These are phyloP conservation scores for Ameiurus melas DNA, from an alignment of 2,113 vertebrate species.

Conservation along the genomic window DNA sequence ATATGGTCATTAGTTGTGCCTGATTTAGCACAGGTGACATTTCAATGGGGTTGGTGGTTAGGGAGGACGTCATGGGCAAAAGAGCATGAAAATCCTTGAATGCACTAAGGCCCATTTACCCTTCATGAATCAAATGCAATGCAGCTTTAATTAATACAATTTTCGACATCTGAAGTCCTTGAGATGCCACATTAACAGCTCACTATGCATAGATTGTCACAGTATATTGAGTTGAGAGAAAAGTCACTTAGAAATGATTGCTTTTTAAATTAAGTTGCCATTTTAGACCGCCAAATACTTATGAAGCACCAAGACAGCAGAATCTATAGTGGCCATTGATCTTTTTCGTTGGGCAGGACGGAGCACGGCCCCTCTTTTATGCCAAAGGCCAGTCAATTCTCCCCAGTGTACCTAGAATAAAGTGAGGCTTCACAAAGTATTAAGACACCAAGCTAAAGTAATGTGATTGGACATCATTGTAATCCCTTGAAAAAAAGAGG, in stretches of 20 bases:
- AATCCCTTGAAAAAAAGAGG: conserved; percentile 75
- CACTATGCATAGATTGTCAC: conserved; percentile 72
- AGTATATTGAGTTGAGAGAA: conserved; percentile 69
- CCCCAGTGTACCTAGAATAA: conserved; percentile 74
- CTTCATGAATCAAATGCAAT: conserved; percentile 63
- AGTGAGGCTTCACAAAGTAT: conserved; percentile 73
- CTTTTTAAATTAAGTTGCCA: conserved; percentile 80
- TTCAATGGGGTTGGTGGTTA: conserved; percentile 34
- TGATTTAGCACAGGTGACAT: conserved; percentile 45
- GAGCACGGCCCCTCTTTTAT: conserved; percentile 65
- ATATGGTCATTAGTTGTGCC: conserved; percentile 24
- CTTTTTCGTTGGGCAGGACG: conserved; percentile 66
- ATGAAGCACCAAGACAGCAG: conserved; percentile 76
- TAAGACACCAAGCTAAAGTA: conserved; percentile 71
- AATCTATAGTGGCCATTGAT: conserved; percentile 76
- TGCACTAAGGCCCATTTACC: conserved; percentile 19
- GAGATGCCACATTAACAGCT: conserved; percentile 71
- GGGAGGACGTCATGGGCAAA: conserved; percentile 6
- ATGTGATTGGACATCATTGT: conserved; percentile 75
- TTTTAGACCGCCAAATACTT: conserved; percentile 80
- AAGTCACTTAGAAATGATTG: conserved; percentile 80
- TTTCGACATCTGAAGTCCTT: conserved; percentile 67
- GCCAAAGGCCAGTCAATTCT: conserved; percentile 70
- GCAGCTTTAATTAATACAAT: conserved; percentile 73
- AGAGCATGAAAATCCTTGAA: conserved; percentile 24